Evolutionary conservation across 1,140 invertebrate species (phyloP), one percentile per base, ranked within the genome.

Genomic region (Colletes gigas): DNA sequence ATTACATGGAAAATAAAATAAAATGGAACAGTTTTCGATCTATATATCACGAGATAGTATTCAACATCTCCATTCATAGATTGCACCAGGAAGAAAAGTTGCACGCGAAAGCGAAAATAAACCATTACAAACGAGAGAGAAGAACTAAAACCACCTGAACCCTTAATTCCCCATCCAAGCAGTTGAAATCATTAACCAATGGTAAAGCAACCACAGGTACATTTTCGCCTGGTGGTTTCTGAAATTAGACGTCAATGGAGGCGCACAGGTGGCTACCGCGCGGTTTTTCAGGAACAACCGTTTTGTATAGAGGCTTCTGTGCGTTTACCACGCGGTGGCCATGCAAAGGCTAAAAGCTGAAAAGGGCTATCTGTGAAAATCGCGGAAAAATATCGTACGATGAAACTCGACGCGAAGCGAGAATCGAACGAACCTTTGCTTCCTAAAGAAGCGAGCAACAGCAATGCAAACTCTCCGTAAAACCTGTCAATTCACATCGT

Each of bases 241-340:
- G 52, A 73, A 71, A 50, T 79, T 79, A 73, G 52, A 72, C 30
- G 12, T 79, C 60, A 73, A 79, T 66, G 70, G 15, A 55, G 60
- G 69, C 70, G 77, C 66, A 66, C 39, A 39, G 57, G 55, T 60
- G 75, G 57, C 59, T 72, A 52, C 19, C 30, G 50, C 60, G 60
- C 60, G 50, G 60, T 79, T 79, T 73, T 39, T 3, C 60, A 65
- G 17, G 69, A 65, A 73, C 54, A 70, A 55, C 47, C 76, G 47
- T 62, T 21, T 39, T 47, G 30, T 41, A 44, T 12, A 10, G 19
- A 55, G 39, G 62, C 15, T 30, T 62, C 59, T 47, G 39, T 65
- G 52, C 60, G 60, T 79, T 73, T 21, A 54, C 68, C 68, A 10
- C 69, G 19, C 44, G 14, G 44, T 14, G 21, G 50, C 17, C 50